Conservation (phyloP, 2,888 invertebrate genomes). For the Mallateleia sp. region DNA sequence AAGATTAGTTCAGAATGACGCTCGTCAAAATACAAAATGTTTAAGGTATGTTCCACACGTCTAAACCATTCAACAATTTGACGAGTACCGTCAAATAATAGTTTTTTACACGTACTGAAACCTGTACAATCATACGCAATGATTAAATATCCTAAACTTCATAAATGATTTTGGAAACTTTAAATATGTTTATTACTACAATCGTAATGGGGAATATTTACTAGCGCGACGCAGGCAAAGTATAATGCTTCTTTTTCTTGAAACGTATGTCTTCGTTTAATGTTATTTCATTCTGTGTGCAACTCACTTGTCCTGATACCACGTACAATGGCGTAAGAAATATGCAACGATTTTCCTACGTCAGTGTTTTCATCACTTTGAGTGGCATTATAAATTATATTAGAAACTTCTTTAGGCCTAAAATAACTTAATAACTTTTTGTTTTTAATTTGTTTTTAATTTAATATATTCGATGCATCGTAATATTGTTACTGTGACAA, state of each 20-base stretch:
- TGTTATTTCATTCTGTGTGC: background rate
- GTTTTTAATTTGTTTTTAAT: too few species aligned
- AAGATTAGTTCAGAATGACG: conserved; percentile 1
- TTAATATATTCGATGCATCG: too few species aligned
- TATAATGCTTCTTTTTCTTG: background rate
- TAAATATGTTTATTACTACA: background rate
- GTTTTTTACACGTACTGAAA: background rate
- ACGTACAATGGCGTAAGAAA: background rate
- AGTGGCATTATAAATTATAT: background rate
- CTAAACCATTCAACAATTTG: background rate
- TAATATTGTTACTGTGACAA: too few species aligned
- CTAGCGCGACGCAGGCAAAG: background rate
- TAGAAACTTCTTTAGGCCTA: background rate
- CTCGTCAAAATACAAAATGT: conserved; percentile 11
- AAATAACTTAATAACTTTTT: too few species aligned
- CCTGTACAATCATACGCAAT: background rate
- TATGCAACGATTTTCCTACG: background rate
- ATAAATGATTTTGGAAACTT: conserved; percentile 2
- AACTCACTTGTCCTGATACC: background rate
- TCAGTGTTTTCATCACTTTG: background rate
- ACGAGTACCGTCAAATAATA: background rate
- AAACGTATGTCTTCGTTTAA: background rate
- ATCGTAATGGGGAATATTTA: background rate
- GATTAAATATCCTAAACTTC: background rate
- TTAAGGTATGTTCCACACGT: background rate